Evolutionary conservation across 1,140 invertebrate genomes (phyloP).

Genomic region (Acyrthosiphon pisum): DNA sequence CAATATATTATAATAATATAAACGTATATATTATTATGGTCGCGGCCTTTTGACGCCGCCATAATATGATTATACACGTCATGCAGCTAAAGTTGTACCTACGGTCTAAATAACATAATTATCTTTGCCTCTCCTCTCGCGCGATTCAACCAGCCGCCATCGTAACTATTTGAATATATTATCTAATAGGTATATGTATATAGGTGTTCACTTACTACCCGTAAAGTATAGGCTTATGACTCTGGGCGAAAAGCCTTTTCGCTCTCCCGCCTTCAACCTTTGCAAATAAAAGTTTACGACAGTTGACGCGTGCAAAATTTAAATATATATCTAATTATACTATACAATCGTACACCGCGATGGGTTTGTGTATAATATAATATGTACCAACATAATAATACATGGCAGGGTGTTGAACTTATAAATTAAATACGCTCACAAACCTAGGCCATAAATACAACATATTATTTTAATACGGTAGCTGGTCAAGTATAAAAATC

Average conservation of each 20-base stretch:
- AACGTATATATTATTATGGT: conserved; percentile 18
- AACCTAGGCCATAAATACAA: background rate
- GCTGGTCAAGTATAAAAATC: background rate
- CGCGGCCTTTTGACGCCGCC: background rate
- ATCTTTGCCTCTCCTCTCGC: background rate
- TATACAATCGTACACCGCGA: background rate
- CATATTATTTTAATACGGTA: background rate
- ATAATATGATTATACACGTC: conserved; percentile 1
- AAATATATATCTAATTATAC: background rate
- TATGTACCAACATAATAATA: background rate
- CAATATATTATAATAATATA: conserved; percentile 10
- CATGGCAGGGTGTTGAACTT: background rate
- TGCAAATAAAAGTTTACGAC: background rate
- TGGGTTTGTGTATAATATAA: background rate
- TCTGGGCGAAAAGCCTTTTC: background rate
- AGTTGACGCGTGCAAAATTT: background rate
- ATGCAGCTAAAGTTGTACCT: background rate
- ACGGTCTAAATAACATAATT: conserved; percentile 1
- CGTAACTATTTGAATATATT: conserved; percentile 4
- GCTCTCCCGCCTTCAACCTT: background rate
- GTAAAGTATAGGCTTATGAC: background rate
- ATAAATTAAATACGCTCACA: background rate
- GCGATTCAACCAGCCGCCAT: background rate
- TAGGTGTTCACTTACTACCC: background rate
- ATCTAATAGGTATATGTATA: background rate